phyloP scores from a whole-genome alignment of 2,797 vertebrate species.

The Silurus aristotelis region DNA sequence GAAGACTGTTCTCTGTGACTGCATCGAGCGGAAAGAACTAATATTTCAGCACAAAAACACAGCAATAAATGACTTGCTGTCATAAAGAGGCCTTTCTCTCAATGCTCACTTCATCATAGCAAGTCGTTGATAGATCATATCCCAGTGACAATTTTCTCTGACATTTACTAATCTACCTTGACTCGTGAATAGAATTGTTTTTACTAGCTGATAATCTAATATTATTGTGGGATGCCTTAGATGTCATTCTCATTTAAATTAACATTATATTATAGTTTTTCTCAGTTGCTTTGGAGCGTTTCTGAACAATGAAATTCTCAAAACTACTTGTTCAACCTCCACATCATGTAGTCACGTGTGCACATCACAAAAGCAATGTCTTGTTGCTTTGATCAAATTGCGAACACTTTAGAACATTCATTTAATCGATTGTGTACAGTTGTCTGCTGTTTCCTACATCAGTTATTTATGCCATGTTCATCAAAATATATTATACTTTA shows the following conservation, averaged over 20 bases:
- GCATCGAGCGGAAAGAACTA: not conserved
- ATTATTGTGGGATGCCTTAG: not conserved
- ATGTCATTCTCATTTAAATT: not conserved
- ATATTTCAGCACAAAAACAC: constrained; percentile 11
- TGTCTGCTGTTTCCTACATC: too few relatives aligned
- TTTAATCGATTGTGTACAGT: too few relatives aligned
- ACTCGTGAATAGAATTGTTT: not conserved
- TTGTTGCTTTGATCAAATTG: too few relatives aligned
- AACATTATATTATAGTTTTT: not conserved
- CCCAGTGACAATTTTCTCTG: constrained; percentile 3
- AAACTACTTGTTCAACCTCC: too few relatives aligned
- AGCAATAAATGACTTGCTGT: constrained; percentile 25
- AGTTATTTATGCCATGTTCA: too few relatives aligned
- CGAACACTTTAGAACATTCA: too few relatives aligned
- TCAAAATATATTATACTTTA: too few relatives aligned
- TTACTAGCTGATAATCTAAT: constrained; percentile 12
- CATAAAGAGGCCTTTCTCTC: constrained; percentile 10
- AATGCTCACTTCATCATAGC: constrained; percentile 2
- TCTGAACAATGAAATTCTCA: too few relatives aligned
- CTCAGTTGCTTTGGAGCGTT: too few relatives aligned
- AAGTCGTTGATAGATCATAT: not conserved
- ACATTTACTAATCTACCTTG: not conserved
- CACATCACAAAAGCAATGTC: too few relatives aligned
- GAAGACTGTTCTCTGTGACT: not conserved
- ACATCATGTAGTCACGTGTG: too few relatives aligned